A percentile compares a stretch with the other conserved stretches of the same genome.
Conservation (phyloP, 2,113 vertebrate species). For the Paradisaea rubra region DNA sequence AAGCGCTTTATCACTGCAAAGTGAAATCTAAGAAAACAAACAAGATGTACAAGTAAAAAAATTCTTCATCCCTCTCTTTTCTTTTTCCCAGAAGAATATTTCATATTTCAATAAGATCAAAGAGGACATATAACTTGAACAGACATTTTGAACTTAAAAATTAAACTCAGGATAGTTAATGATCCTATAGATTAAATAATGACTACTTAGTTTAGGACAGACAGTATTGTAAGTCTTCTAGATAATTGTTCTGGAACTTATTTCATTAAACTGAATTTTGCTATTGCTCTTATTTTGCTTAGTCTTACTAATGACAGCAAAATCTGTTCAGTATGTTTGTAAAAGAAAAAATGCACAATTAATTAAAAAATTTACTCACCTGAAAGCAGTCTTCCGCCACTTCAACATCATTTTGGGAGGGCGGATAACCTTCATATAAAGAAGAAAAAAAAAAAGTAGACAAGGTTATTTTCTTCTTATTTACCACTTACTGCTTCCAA, state of each 20-base stretch:
- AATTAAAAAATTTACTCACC: constrained; percentile 71
- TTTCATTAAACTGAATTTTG: not conserved
- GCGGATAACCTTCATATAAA: constrained; percentile 74
- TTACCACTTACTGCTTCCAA: not conserved
- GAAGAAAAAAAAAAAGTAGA: not conserved
- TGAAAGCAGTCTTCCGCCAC: constrained; percentile 81
- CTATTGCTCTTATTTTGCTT: not conserved
- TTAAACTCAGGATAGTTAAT: not conserved
- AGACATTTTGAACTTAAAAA: not conserved
- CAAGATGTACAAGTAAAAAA: not conserved
- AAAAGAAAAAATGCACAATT: not conserved
- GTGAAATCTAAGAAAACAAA: not conserved
- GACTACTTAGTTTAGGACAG: not conserved
- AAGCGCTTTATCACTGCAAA: not conserved
- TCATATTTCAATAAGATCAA: not conserved
- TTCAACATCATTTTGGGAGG: constrained; percentile 79
- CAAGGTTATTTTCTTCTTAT: not conserved
- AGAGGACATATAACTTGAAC: not conserved
- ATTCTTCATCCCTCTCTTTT: not conserved
- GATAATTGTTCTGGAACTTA: not conserved
- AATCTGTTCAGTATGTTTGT: not conserved
- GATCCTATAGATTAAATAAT: not conserved
- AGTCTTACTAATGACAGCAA: not conserved
- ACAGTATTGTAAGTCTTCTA: not conserved
- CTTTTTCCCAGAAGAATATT: not conserved